Evolutionary conservation across 2,888 invertebrate species (phyloP).

Genomic region (Campopleginae sp.): DNA sequence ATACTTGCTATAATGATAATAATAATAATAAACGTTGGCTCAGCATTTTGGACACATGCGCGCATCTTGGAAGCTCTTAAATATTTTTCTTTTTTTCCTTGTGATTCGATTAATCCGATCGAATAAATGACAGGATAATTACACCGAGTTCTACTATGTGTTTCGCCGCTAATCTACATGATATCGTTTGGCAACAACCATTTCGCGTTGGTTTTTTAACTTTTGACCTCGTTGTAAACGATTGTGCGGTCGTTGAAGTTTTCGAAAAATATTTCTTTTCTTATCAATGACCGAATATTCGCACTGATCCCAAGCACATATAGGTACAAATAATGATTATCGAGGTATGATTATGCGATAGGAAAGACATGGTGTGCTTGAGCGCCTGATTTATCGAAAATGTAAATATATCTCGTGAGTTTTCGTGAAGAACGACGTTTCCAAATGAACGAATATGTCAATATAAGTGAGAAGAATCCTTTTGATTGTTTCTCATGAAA

Average conservation of each 20-base stretch:
- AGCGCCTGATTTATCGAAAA: conserved; percentile 71
- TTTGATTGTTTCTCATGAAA: background rate
- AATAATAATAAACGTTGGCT: conserved; percentile 74
- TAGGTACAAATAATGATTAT: conserved; percentile 78
- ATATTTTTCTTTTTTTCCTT: conserved; percentile 66
- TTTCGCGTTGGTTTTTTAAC: conserved; percentile 46
- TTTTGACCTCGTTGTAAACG: conserved; percentile 77
- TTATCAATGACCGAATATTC: conserved; percentile 30
- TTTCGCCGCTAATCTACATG: conserved; percentile 75
- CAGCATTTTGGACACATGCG: conserved; percentile 75
- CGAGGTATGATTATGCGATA: conserved; percentile 78
- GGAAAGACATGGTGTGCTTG: conserved; percentile 76
- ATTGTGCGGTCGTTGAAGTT: conserved; percentile 73
- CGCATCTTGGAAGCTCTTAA: conserved; percentile 79
- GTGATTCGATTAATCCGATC: conserved; percentile 70
- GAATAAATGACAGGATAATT: conserved; percentile 72
- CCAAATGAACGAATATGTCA: background rate
- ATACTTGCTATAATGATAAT: background rate
- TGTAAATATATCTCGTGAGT: conserved; percentile 53
- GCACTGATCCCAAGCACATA: conserved; percentile 73
- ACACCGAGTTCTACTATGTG: conserved; percentile 77
- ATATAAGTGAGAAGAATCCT: background rate
- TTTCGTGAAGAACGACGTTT: background rate
- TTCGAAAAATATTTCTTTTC: conserved; percentile 13
- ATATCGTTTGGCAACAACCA: conserved; percentile 81